Evolutionary conservation across 2,888 invertebrate genomes (phyloP).

Genomic region (Cosmia pyralina): DNA sequence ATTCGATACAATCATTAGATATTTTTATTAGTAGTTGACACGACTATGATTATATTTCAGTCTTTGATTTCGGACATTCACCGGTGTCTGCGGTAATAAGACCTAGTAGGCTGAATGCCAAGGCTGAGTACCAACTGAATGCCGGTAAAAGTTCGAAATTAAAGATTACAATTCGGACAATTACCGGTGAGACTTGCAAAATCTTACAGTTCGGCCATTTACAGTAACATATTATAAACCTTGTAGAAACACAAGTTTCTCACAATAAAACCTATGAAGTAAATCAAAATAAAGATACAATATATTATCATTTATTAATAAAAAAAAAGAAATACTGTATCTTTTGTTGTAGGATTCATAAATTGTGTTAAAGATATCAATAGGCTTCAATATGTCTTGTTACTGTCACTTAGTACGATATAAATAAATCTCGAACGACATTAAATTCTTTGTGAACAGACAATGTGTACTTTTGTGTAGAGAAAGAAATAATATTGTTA

Average conservation of each 20-base stretch:
- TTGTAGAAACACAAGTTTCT: not conserved
- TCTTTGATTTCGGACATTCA: too few species aligned
- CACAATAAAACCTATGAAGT: not conserved
- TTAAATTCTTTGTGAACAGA: conserved; percentile 24
- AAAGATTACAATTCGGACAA: too few species aligned
- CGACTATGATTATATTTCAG: too few species aligned
- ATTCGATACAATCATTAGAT: too few species aligned
- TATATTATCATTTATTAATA: conserved; percentile 19
- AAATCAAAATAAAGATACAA: conserved; percentile 10
- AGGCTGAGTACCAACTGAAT: too few species aligned
- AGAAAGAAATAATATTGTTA: conserved; percentile 16
- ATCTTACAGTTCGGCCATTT: too few species aligned
- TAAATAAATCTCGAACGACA: conserved; percentile 47
- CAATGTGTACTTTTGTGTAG: conserved; percentile 15
- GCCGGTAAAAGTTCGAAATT: too few species aligned
- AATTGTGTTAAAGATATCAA: conserved; percentile 42
- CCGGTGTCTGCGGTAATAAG: too few species aligned
- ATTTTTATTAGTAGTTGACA: too few species aligned
- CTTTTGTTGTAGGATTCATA: conserved; percentile 40
- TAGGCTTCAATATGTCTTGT: conserved; percentile 36
- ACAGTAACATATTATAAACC: too few species aligned
- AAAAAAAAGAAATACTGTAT: conserved; percentile 27
- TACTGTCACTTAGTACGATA: conserved; percentile 36
- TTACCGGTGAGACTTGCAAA: too few species aligned
- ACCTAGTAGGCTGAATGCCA: too few species aligned